phyloP scores from a whole-genome alignment of 2,888 invertebrate species.

The Aleiodes leptofemur region DNA sequence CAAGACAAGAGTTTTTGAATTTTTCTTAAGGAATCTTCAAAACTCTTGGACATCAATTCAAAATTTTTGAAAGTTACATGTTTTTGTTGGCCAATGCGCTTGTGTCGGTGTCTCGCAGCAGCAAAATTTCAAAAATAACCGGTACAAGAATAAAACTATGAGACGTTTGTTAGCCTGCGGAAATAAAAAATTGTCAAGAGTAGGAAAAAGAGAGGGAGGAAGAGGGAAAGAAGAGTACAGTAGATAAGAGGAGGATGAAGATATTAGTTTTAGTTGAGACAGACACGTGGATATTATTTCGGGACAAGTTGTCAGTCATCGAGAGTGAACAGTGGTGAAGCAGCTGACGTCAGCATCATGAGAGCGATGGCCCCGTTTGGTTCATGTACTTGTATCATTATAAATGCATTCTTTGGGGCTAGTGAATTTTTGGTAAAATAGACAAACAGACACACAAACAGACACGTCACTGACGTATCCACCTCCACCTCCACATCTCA shows the following conservation, averaged over 20 bases:
- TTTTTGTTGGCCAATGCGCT: not conserved
- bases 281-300: slow-evolving; percentile 61
- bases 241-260: not conserved
- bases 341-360: slow-evolving; percentile 50
- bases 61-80: slow-evolving; percentile 2
- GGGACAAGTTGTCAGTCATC: slow-evolving; percentile 65
- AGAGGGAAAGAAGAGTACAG: slow-evolving; percentile 51
- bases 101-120: not conserved
- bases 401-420: not conserved
- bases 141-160: slow-evolving; percentile 36
- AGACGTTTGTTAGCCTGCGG: slow-evolving; percentile 49
- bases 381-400: slow-evolving; percentile 14
- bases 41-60: slow-evolving; percentile 1
- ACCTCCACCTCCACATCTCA: no score
- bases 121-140: slow-evolving; percentile 10
- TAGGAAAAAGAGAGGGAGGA: not conserved
- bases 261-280: slow-evolving; percentile 51
- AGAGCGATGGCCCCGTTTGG: slow-evolving; percentile 39
- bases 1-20: not conserved
- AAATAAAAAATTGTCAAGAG: slow-evolving; percentile 58
- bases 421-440: not conserved
- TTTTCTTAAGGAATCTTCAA: not conserved
- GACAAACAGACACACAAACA: not conserved
- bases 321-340: slow-evolving; percentile 46
- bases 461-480: no score